Base-by-base conservation (phyloP, 2,113 vertebrate genomes). In the Alectura lathami region DNA sequence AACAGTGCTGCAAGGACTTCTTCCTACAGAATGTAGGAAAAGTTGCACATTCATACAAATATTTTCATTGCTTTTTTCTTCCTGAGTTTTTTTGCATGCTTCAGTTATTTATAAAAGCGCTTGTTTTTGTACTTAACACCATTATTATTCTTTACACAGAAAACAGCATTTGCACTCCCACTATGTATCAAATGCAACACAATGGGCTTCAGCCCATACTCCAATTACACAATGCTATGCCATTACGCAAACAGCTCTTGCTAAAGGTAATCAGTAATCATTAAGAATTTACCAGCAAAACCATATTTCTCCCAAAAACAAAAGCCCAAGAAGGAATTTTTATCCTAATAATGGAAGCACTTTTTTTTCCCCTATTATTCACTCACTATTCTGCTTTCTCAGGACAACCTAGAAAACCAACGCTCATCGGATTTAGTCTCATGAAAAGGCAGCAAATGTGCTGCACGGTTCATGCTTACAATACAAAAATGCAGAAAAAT, bases 401-500 rank as follows among this genome's bases (percentile, higher is more conserved):
- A 78, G 29, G 38, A 62, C 48, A 82, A 81, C 64, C 29, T 59
- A 47, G 43, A 88, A 83, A 86, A 88, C 14, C 27, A 60, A 70
- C 6, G 67, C 14, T 67, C 32, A 60, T 11, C 47, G 75, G 9
- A 43, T 62, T 81, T 79, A 86, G 26, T 53, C n/a, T 48, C 60
- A 84, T 62, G 56, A 81, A 78, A 69, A 91, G 29, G 9, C 26
- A 11, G 17, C 1, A 87, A 63, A 24, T 7, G 5, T 66, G 48
- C 53, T 57, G 21, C 30, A 72, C 29, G 17, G 34, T 23, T 57
- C 56, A 13, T 4, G 6, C 29, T 56, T 76, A 76, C 18, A 79
- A 23, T 10, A 34, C 13, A 57, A 24, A 43, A 62, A 56, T 2
- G 1, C 0, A 30, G 23, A 9, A 38, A 17, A 3, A 64, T 32